A percentile compares a stretch with the other conserved stretches of the same genome.
These are phyloP conservation scores for Stomatorhinus walkeri DNA, from an alignment of 2,797 vertebrate genomes.

Conservation along the genomic window DNA sequence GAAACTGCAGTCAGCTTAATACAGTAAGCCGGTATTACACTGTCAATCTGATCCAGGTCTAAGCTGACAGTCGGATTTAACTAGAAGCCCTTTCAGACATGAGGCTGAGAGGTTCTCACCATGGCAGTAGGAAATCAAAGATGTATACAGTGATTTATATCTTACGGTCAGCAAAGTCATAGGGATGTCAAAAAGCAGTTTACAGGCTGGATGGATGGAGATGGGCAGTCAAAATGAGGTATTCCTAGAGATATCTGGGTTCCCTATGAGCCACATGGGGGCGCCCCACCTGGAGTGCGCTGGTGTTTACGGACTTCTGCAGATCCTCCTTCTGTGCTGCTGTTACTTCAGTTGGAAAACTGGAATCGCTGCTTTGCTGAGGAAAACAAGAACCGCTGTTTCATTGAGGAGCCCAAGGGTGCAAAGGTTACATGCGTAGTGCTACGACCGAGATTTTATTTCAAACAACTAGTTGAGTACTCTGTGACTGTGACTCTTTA, in stretches of 20 bases:
- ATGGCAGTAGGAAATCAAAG: not conserved
- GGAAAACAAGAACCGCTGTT: not conserved
- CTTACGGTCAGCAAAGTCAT: not conserved
- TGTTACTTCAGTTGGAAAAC: constrained; percentile 37
- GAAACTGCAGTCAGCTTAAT: not conserved
- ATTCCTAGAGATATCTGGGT: not conserved
- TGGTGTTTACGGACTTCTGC: constrained; percentile 24
- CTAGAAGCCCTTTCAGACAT: not conserved
- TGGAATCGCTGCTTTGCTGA: constrained; percentile 41
- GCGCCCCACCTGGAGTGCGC: constrained; percentile 33
- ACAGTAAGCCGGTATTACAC: not conserved
- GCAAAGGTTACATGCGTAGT: not conserved
- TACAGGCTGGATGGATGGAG: not conserved
- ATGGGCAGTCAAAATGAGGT: not conserved
- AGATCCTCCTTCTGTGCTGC: constrained; percentile 38
- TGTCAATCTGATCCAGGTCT: not conserved
- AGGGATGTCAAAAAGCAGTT: not conserved
- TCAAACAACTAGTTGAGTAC: not conserved
- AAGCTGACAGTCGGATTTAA: not conserved
- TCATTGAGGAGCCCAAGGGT: not conserved
- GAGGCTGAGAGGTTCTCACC: not conserved
- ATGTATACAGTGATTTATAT: not conserved
- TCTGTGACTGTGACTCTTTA: not conserved
- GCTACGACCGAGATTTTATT: not conserved
- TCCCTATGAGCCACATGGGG: not conserved